Percentiles rank a stretch among this genome's conserved stretches.
These are phyloP conservation scores for Cheilinus undulatus DNA, from an alignment of 2,113 vertebrate genomes.

Conservation along the genomic window DNA sequence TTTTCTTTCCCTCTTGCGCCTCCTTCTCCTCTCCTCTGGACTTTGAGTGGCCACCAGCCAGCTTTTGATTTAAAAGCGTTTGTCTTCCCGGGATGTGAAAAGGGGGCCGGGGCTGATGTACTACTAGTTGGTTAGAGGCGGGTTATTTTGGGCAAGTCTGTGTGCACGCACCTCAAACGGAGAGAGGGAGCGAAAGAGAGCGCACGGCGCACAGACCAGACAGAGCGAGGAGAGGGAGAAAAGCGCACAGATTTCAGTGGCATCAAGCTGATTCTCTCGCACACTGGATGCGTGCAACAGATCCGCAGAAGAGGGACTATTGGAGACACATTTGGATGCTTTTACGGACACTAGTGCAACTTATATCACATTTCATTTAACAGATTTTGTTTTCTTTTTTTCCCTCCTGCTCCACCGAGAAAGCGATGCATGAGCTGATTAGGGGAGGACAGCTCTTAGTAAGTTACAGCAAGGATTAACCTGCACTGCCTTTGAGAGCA, in stretches of 20 bases:
- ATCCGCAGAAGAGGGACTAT: conserved; percentile 26
- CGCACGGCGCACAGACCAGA: conserved; percentile 64
- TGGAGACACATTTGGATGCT: conserved; percentile 16
- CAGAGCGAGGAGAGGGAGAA: conserved; percentile 58
- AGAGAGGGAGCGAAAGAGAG: conserved; percentile 66
- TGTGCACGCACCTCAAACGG: conserved; percentile 76
- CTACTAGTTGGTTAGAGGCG: conserved; percentile 78
- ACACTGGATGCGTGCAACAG: conserved; percentile 66
- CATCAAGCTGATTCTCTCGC: conserved; percentile 37
- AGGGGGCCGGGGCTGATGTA: conserved; percentile 77
- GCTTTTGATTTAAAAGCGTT: conserved; percentile 85
- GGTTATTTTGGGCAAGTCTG: conserved; percentile 81
- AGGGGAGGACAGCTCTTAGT: conserved; percentile 13
- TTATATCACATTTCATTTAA: conserved; percentile 20
- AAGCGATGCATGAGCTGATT: conserved; percentile 59
- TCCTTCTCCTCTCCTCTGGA: conserved; percentile 46
- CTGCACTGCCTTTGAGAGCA: conserved; percentile 20
- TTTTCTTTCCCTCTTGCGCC: conserved; percentile 37
- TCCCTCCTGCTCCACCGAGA: conserved; percentile 7
- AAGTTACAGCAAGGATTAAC: conserved; percentile 53
- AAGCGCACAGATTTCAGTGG: conserved; percentile 63
- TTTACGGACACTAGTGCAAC: conserved; percentile 27
- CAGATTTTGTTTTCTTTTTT: background rate
- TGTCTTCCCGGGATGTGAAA: conserved; percentile 86
- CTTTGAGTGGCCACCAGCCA: conserved; percentile 81